These are phyloP conservation scores for Axinella damicornis DNA, from an alignment of 37 sponge, comb jelly and placozoan species.

Conservation along the genomic window DNA sequence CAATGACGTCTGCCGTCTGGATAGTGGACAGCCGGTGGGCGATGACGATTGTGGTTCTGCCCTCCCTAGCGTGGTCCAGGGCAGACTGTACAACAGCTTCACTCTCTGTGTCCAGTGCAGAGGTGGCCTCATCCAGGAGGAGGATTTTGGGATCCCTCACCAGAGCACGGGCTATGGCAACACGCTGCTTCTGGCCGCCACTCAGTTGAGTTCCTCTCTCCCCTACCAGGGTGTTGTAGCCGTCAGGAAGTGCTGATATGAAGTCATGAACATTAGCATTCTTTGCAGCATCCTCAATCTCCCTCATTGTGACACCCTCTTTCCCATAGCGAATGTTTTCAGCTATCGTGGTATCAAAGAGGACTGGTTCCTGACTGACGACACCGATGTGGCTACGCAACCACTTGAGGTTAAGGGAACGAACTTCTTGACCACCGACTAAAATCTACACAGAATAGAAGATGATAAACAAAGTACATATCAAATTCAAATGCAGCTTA, in stretches of 20 bases:
- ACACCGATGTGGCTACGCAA: slow-evolving; percentile 90
- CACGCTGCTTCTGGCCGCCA: slow-evolving; percentile 95
- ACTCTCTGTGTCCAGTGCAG: slow-evolving; percentile 94
- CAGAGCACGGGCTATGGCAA: slow-evolving; percentile 93
- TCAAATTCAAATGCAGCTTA: no score
- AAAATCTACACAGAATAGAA: slow-evolving; percentile 30
- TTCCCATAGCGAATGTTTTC: slow-evolving; percentile 87
- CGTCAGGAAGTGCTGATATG: slow-evolving; percentile 78
- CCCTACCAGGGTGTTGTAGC: slow-evolving; percentile 89
- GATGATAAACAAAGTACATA: no score
- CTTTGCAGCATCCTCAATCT: slow-evolving; percentile 79
- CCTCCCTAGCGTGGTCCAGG: slow-evolving; percentile 80
- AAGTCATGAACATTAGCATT: slow-evolving; percentile 88
- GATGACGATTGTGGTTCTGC: slow-evolving; percentile 89
- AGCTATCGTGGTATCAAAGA: slow-evolving; percentile 90
- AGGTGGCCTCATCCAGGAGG: slow-evolving; percentile 94
- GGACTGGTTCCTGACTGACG: slow-evolving; percentile 93
- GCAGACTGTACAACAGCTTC: slow-evolving; percentile 87
- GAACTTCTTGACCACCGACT: slow-evolving; percentile 80
- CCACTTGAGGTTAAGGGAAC: slow-evolving; percentile 83
- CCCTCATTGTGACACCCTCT: slow-evolving; percentile 71
- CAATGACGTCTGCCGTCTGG: slow-evolving; percentile 81
- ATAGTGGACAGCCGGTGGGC: slow-evolving; percentile 92
- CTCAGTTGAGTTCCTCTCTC: slow-evolving; percentile 86
- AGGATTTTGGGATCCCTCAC: slow-evolving; percentile 85